Conservation (phyloP, 2,113 vertebrate genomes). For the Entelurus aequoreus region DNA sequence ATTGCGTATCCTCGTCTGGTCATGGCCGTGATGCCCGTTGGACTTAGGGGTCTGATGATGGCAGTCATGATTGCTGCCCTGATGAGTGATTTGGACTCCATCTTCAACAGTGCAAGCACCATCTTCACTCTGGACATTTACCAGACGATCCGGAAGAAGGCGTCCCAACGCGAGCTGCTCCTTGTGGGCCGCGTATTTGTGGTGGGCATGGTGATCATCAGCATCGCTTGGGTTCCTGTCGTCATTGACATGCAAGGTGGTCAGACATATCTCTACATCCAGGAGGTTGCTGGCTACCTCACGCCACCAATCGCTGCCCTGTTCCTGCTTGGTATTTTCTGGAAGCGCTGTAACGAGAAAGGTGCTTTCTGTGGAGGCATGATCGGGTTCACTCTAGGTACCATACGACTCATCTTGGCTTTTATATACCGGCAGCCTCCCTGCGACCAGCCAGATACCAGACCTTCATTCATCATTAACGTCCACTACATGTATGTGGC, state of each 20-base stretch:
- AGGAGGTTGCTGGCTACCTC: conserved; percentile 94
- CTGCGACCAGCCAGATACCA: conserved; percentile 85
- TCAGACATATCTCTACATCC: conserved; percentile 98
- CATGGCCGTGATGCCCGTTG: conserved; percentile 91
- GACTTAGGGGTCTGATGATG: conserved; percentile 97
- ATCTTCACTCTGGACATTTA: conserved; percentile 98
- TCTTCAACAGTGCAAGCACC: conserved; percentile 97
- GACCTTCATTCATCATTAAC: conserved; percentile 82
- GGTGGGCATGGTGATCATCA: conserved; percentile 89
- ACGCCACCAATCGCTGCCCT: conserved; percentile 93
- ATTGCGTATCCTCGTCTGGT: conserved; percentile 95
- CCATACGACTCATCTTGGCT: conserved; percentile 79
- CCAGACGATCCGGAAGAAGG: conserved; percentile 78
- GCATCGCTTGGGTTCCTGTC: conserved; percentile 96
- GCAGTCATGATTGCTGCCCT: conserved; percentile 97
- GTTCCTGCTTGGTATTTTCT: conserved; percentile 93
- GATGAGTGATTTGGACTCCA: conserved; percentile 98
- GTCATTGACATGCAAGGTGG: conserved; percentile 98
- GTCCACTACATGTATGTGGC: conserved; percentile 98
- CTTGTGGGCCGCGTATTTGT: conserved; percentile 90
- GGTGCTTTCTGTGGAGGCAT: conserved; percentile 95
- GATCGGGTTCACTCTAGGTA: conserved; percentile 84
- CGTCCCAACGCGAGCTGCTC: conserved; percentile 86
- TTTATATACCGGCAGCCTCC: conserved; percentile 88
- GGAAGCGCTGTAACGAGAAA: conserved; percentile 92